phyloP scores from a whole-genome alignment of 2,888 invertebrate species.

The Ptycholaimellus sp. region DNA sequence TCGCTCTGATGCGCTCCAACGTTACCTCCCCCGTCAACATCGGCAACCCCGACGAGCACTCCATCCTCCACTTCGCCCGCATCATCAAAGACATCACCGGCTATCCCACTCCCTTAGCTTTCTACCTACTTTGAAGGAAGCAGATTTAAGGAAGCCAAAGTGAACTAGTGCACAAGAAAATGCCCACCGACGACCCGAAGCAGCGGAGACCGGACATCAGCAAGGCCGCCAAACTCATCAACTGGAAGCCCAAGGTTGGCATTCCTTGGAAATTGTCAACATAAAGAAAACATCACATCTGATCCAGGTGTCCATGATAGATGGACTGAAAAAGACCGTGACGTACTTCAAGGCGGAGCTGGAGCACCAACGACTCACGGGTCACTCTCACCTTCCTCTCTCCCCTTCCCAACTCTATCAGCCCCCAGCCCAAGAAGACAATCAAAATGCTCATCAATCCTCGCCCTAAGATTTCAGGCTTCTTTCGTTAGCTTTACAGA shows the following conservation, averaged over 20 bases:
- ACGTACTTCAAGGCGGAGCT: conserved; percentile 77
- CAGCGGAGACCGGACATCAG: conserved; percentile 74
- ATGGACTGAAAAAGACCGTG: conserved; percentile 69
- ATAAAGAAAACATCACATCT: no score
- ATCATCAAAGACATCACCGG: conserved; percentile 33
- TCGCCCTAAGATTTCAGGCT: no score
- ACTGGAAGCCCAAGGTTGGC: conserved; percentile 68
- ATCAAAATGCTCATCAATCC: no score
- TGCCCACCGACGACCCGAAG: conserved; percentile 87
- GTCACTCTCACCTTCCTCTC: no score
- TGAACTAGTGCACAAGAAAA: conserved; percentile 52
- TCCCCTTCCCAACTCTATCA: no score
- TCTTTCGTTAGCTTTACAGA: no score
- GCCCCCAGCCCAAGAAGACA: no score
- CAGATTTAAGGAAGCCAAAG: conserved; percentile 51
- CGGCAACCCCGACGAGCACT: conserved; percentile 92
- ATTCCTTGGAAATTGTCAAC: no score
- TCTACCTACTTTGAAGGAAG: background rate
- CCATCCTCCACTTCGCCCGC: conserved; percentile 49
- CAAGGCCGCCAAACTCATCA: conserved; percentile 53
- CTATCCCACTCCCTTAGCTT: background rate
- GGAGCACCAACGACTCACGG: conserved; percentile 7
- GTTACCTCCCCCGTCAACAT: conserved; percentile 76
- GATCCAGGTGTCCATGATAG: conserved; percentile 46
- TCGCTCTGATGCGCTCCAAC: conserved; percentile 68